Evolutionary conservation across 2,888 invertebrate genomes (phyloP).

Genomic region (Encarsia formosa): DNA sequence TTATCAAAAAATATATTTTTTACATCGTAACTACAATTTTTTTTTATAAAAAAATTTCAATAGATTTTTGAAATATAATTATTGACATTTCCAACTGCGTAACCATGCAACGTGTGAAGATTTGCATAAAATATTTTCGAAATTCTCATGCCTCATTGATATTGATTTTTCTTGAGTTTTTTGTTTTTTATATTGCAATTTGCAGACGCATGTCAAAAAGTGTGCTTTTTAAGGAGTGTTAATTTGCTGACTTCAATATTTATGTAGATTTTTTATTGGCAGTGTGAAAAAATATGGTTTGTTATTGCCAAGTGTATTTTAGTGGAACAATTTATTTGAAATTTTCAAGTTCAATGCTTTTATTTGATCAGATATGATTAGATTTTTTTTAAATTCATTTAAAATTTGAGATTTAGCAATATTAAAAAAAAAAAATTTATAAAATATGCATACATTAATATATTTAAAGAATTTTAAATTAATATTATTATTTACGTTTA

Average conservation of each 20-base stretch:
- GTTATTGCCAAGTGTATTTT: constrained; percentile 9
- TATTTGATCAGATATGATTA: neutral
- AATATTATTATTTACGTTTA: neutral
- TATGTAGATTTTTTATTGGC: constrained; percentile 12
- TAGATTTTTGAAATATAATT: too few relatives aligned
- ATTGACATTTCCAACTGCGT: constrained; percentile 25
- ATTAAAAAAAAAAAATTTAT: too few relatives aligned
- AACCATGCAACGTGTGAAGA: constrained; percentile 20
- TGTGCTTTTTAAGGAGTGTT: constrained; percentile 21
- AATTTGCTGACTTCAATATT: constrained; percentile 10
- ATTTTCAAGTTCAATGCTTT: neutral
- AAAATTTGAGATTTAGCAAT: neutral
- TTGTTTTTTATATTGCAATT: constrained; percentile 12
- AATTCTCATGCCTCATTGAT: constrained; percentile 18
- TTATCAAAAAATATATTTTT: too few relatives aligned
- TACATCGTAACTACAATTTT: too few relatives aligned
- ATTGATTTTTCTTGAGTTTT: constrained; percentile 19
- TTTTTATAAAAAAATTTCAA: too few relatives aligned
- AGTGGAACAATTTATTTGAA: neutral
- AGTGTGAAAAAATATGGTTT: constrained; percentile 8
- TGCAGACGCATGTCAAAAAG: constrained; percentile 23
- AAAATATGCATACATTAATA: too few relatives aligned
- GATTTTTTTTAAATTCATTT: neutral
- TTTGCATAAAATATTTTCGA: constrained; percentile 25
- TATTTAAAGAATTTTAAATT: too few relatives aligned